Percentiles rank a stretch among this genome's conserved stretches.
phyloP scores from a whole-genome alignment of 2,113 vertebrate genomes.

The Oplegnathus fasciatus region DNA sequence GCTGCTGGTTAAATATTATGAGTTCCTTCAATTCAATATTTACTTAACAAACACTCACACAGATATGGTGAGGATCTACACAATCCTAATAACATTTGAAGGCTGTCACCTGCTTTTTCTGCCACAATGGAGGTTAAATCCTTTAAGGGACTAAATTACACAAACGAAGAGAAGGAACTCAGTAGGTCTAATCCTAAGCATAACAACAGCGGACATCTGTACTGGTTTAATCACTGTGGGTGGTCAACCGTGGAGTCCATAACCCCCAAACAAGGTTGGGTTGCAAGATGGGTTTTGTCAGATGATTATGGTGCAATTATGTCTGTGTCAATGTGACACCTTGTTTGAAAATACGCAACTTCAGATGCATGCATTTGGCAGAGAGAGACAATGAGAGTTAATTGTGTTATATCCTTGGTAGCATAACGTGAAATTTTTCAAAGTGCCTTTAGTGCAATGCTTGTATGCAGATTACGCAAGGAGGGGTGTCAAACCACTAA shows the following conservation, averaged over 20 bases:
- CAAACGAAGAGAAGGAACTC: slow-evolving; percentile 15
- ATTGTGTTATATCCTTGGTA: neutral
- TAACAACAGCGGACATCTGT: slow-evolving; percentile 40
- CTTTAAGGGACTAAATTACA: slow-evolving; percentile 19
- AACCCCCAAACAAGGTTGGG: neutral
- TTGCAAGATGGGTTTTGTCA: neutral
- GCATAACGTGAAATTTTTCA: neutral
- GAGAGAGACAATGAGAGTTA: neutral
- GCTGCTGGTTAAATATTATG: slow-evolving; percentile 21
- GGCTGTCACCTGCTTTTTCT: neutral
- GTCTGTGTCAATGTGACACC: slow-evolving; percentile 1
- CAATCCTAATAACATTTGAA: neutral
- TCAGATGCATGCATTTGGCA: neutral
- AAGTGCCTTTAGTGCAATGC: neutral
- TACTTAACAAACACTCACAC: neutral
- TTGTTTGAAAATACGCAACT: neutral
- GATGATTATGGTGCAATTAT: neutral
- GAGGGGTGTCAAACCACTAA: neutral
- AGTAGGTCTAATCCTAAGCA: slow-evolving; percentile 13
- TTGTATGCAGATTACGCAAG: neutral
- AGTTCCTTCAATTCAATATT: neutral
- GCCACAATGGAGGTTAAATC: slow-evolving; percentile 9
- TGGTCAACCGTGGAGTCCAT: slow-evolving; percentile 5
- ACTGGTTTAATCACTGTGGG: slow-evolving; percentile 38
- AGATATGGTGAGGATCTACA: neutral